Evolutionary conservation across 1,140 invertebrate genomes (phyloP).

Genomic region (Contarinia nasturtii): DNA sequence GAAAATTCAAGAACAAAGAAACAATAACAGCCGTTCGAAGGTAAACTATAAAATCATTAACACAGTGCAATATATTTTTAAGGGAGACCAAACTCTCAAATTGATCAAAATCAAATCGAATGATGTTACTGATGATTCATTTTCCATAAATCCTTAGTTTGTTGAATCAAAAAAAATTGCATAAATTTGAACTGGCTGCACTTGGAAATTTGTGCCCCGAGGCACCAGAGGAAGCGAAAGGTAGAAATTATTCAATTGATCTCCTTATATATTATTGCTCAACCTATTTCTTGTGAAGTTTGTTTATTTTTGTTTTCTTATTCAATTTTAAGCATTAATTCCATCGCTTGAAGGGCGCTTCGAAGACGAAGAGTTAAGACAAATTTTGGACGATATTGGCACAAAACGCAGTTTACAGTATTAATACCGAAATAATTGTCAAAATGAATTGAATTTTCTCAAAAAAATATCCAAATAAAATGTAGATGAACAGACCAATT

Average conservation of each 20-base stretch:
- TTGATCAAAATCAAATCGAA: no score
- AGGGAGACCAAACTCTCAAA: no score
- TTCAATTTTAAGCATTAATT: conserved; percentile 82
- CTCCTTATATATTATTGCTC: no score
- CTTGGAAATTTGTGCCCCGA: conserved; percentile 96
- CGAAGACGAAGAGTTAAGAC: conserved; percentile 88
- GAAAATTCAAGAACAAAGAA: conserved; percentile 96
- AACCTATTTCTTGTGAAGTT: no score
- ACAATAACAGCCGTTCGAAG: conserved; percentile 88
- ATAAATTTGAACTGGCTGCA: conserved; percentile 96
- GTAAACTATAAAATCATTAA: conserved; percentile 24
- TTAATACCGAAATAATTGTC: conserved; percentile 27
- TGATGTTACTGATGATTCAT: no score
- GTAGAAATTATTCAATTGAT: no score
- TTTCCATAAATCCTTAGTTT: no score
- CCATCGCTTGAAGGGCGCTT: conserved; percentile 89
- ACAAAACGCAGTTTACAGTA: conserved; percentile 95
- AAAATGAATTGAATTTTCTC: no score
- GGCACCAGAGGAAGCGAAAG: conserved; percentile 94
- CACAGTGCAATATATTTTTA: no score
- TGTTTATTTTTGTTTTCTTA: no score
- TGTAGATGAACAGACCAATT: no score
- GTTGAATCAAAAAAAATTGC: conserved; percentile 85
- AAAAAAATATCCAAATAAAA: no score
- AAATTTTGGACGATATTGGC: conserved; percentile 92